These are phyloP conservation scores for Tragulus kanchil DNA, from an alignment of 2,113 vertebrate genomes.

Conservation along the genomic window DNA sequence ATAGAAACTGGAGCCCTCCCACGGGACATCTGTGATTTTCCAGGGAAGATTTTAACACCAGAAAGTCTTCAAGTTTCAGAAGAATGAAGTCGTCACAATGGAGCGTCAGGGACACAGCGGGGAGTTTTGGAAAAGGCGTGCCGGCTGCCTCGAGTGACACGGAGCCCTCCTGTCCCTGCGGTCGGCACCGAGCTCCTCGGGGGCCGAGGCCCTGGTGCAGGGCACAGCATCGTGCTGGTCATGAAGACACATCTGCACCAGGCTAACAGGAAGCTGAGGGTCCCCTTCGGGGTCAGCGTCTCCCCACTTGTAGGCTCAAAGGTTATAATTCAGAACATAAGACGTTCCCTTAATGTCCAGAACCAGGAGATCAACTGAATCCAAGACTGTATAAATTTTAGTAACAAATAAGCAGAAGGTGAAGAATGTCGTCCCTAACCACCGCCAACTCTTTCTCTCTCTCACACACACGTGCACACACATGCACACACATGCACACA, in stretches of 20 bases:
- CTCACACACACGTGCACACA: neutral
- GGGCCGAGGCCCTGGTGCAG: too few relatives aligned
- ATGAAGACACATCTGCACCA: accelerated
- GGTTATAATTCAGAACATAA: neutral
- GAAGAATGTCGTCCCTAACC: neutral
- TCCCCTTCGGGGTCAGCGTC: neutral
- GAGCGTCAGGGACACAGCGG: neutral
- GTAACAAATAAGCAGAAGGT: neutral
- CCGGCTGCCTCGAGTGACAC: neutral
- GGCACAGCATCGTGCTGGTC: neutral
- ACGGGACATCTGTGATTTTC: neutral
- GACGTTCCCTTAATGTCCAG: neutral
- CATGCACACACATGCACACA: neutral
- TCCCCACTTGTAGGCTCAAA: neutral
- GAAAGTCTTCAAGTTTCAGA: neutral
- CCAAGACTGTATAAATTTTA: neutral
- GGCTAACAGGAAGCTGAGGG: accelerated
- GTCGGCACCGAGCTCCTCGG: neutral
- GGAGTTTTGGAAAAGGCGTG: neutral
- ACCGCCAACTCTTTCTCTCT: too few relatives aligned
- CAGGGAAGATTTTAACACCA: neutral
- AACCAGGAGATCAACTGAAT: neutral
- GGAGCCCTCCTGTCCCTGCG: neutral
- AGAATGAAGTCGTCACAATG: neutral
- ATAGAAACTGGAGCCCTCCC: accelerated